Percentiles rank a stretch among this genome's conserved stretches.
Evolutionary conservation across 2,797 vertebrate genomes (phyloP).

Genomic region (Aulostomus chinensis): DNA sequence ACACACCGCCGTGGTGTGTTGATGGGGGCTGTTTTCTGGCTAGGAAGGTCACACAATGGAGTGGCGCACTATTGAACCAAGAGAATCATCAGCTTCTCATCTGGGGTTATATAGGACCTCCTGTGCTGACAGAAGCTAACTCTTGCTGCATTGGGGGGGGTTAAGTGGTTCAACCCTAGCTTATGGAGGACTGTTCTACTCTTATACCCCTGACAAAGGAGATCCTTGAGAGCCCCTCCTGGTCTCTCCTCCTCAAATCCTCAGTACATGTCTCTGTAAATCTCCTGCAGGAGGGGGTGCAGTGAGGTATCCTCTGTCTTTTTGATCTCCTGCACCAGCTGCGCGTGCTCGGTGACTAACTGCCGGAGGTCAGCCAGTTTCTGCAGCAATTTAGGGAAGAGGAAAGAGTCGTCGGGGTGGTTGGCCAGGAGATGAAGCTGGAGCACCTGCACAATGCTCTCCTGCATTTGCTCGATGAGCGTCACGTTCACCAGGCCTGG

Average conservation of each 20-base stretch:
- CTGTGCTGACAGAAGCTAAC: slow-evolving; percentile 23
- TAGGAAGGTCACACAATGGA: slow-evolving; percentile 21
- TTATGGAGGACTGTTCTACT: slow-evolving; percentile 41
- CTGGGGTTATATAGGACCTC: slow-evolving; percentile 6
- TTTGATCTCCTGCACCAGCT: slow-evolving; percentile 95
- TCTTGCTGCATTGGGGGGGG: slow-evolving; percentile 15
- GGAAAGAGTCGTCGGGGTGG: slow-evolving; percentile 89
- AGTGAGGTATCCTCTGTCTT: slow-evolving; percentile 95
- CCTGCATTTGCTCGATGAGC: slow-evolving; percentile 93
- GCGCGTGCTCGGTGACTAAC: slow-evolving; percentile 94
- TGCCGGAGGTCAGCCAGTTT: slow-evolving; percentile 96
- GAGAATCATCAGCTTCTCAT: slow-evolving; percentile 9
- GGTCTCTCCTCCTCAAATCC: slow-evolving; percentile 15
- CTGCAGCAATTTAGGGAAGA: slow-evolving; percentile 95
- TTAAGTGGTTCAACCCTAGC: slow-evolving; percentile 61
- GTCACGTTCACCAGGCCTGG: slow-evolving; percentile 90
- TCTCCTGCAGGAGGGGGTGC: slow-evolving; percentile 96
- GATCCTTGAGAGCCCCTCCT: slow-evolving; percentile 9
- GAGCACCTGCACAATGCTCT: slow-evolving; percentile 91
- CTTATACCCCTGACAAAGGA: slow-evolving; percentile 34
- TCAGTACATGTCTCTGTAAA: slow-evolving; percentile 99
- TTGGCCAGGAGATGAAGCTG: slow-evolving; percentile 91
- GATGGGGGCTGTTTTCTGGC: slow-evolving; percentile 1
- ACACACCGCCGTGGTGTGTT: slow-evolving; percentile 18
- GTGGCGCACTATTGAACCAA: slow-evolving; percentile 17